Base-by-base conservation (phyloP, 1,140 invertebrate genomes). In the Drosophila malerkotliana region DNA sequence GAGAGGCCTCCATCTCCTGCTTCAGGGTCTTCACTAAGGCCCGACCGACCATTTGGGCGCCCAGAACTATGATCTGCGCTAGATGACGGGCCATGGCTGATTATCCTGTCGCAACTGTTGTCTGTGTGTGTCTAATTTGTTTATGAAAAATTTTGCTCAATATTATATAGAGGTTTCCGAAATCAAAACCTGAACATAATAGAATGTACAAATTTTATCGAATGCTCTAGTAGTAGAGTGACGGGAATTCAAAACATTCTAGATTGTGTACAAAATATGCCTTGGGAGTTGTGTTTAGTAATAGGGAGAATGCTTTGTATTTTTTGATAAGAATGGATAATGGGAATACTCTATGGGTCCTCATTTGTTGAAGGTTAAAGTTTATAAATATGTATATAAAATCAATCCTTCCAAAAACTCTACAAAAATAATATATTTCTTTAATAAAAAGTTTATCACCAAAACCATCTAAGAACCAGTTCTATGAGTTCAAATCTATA, bases 1-100 rank as follows among this genome's bases (percentile, higher is more conserved):
- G 6, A 0, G 62, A 78, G 47, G 51, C 78, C n/a, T 82, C 74
- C n/a, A 87, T 47, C 61, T 85, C 81, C 62, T 85, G 78, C 0
- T 69, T 63, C 1, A 87, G 0, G 3, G 81, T 62, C 55, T 85
- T 85, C 5, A 75, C n/a, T 7, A 85, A 61, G 10, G 81, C 81
- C 3, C 61, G 58, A 4, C 81, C 78, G 14, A 87, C 56, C 9
- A 64, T 60, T 37, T 87, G 64, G 34, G 69, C 59, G 0, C 82
- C 71, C 30, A 75, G 62, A 0, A 64, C 6, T 0, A 82, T 26
- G n/a, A 85, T 81, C 14, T 67, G 52, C 6, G 56, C 78, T 4
- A 85, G 34, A 10, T 85, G 60, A 9, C 69, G 66, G 5, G 81
- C 81, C 81, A 83, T 79, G 30, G 18, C 8, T 47, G 8, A 15